Base-by-base conservation (phyloP, 2,888 invertebrate species). In the Stenichneumon culpator region DNA sequence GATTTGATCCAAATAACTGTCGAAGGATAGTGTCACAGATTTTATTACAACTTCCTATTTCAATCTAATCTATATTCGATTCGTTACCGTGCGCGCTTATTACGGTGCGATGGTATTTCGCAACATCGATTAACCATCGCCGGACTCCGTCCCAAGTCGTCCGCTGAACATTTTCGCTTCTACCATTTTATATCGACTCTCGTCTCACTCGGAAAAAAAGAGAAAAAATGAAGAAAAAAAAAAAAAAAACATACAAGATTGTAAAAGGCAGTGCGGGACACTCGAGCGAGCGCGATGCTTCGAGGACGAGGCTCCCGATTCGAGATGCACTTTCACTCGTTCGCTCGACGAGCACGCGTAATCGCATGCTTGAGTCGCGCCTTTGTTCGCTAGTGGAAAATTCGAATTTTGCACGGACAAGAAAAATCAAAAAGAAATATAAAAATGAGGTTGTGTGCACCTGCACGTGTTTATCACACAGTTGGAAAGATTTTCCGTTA, bases 241-340 rank as follows among this genome's bases (percentile, higher is more conserved):
- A 47, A n/a, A 39, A 39, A 39, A 25, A 54, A 11, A n/a, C n/a
- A 32, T 22, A 19, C 14, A 22, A n/a, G 69, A 32, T 50, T 22
- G 69, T 52, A 67, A 28, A 47, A 74, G 73, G 73, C 19, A 44
- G 11, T 80, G 54, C 16, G 25, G n/a, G 32, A 72, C 28, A 73
- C 44, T 60, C 80, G 73, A 80, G 74, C 63, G 73, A 65, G 57
- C 70, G 77, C 67, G 82, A 72, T 50, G 65, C 39, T 69, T 54
- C 67, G 68, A 69, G 67, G 63, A 72, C 80, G 67, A 79, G 72
- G 52, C 47, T 60, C 70, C 47, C 72, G 57, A 47, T 36, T 39
- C 69, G 47, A 70, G 85, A 79, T 80, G 79, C 75, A 86, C 86
- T 86, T 86, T 86, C 86, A 84, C 86, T 84, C 79, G 86, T 50